Evolutionary conservation across 2,797 vertebrate genomes (phyloP).

Genomic region (Potorous gilbertii): DNA sequence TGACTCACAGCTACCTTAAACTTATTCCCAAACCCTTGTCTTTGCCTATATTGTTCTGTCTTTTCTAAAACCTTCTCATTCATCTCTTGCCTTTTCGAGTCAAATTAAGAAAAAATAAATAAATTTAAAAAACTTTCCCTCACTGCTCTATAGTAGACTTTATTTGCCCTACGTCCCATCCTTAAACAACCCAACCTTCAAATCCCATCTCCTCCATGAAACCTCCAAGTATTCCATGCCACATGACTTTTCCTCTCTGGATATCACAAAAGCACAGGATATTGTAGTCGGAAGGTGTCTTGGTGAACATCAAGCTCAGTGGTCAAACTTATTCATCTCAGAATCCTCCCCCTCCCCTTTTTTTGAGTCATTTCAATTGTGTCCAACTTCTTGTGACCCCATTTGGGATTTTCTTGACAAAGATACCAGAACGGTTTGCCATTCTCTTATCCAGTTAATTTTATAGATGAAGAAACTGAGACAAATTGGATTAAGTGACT

Average conservation of each 20-base stretch:
- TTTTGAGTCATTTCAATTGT: not conserved
- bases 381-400: not conserved
- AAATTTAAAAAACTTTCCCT: not conserved
- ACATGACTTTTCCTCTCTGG: not conserved
- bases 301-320: not conserved
- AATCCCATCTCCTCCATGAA: not conserved
- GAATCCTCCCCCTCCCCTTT: accelerated
- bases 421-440: not conserved
- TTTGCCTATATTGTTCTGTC: not conserved
- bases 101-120: not conserved
- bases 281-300: not conserved
- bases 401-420: not conserved
- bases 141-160: not conserved
- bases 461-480: not conserved
- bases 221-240: not conserved
- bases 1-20: not conserved
- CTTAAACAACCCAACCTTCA: not conserved
- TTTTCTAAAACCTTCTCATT: not conserved
- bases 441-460: not conserved
- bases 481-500: not conserved
- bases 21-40: not conserved
- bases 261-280: not conserved
- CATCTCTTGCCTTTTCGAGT: not conserved
- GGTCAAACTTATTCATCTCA: not conserved
- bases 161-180: not conserved